Percentiles rank a stretch among this genome's conserved stretches.
phyloP scores from a whole-genome alignment of 1,140 invertebrate genomes.

The Cecropterus lyciades region DNA sequence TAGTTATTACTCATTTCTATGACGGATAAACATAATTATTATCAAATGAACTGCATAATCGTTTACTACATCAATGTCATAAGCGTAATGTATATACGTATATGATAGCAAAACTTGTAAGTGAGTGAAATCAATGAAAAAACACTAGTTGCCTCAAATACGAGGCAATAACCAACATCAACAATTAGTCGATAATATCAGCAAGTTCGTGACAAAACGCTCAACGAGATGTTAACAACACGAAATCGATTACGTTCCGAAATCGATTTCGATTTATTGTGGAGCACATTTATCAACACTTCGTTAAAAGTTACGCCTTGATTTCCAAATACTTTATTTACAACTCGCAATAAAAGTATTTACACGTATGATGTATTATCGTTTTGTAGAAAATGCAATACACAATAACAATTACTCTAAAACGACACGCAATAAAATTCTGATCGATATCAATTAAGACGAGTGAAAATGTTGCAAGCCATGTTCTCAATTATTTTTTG shows the following conservation, averaged over 20 bases:
- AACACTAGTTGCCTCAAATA: conserved; percentile 20
- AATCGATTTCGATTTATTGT: conserved; percentile 39
- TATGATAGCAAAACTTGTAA: too few species aligned
- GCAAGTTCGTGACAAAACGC: conserved; percentile 45
- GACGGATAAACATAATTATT: too few species aligned
- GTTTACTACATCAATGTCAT: too few species aligned
- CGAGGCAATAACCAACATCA: conserved; percentile 28
- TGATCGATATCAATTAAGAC: conserved; percentile 20
- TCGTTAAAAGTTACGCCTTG: conserved; percentile 33
- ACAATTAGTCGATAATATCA: conserved; percentile 48
- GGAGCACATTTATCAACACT: conserved; percentile 35
- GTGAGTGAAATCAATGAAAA: too few species aligned
- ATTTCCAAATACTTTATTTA: conserved; percentile 28
- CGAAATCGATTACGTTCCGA: conserved; percentile 33
- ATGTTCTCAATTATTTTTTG: neutral
- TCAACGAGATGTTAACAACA: conserved; percentile 32
- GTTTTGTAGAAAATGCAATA: conserved; percentile 4
- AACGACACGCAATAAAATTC: conserved; percentile 8
- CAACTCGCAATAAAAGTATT: conserved; percentile 17
- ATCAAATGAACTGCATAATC: too few species aligned
- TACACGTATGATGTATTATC: conserved; percentile 8
- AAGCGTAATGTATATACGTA: too few species aligned
- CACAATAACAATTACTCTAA: conserved; percentile 11
- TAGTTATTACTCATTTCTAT: too few species aligned
- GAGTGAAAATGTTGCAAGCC: conserved; percentile 7